These are phyloP conservation scores for Fulica atra DNA, from an alignment of 2,113 vertebrate species.

Conservation along the genomic window DNA sequence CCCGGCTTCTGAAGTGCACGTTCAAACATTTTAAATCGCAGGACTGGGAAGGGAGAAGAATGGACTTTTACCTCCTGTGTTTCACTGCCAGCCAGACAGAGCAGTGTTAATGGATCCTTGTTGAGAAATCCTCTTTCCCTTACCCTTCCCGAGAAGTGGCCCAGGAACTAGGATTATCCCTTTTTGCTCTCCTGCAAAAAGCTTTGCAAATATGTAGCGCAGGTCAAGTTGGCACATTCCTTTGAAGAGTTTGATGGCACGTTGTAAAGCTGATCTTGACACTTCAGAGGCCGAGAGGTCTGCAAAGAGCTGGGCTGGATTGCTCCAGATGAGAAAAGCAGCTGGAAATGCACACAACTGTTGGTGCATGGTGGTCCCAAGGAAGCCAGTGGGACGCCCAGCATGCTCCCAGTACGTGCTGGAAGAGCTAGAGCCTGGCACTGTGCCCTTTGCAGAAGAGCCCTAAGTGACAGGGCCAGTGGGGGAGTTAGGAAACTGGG, in stretches of 20 bases:
- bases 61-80: constrained; percentile 43
- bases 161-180: neutral
- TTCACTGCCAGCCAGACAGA: neutral
- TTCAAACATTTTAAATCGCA: constrained; percentile 53
- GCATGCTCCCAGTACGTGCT: fast-evolving
- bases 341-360: neutral
- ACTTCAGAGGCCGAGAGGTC: neutral
- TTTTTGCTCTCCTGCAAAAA: neutral
- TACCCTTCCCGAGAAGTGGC: neutral
- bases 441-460: neutral
- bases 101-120: neutral
- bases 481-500: neutral
- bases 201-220: neutral
- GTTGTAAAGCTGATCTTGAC: neutral
- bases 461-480: neutral
- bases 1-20: neutral
- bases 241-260: neutral
- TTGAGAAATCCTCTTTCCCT: neutral
- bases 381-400: neutral
- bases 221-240: neutral
- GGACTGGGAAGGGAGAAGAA: constrained; percentile 50
- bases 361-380: neutral
- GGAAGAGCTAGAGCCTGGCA: neutral
- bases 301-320: neutral
- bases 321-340: neutral